phyloP scores from a whole-genome alignment of 2,888 invertebrate species.

The Malachius bipustulatus region DNA sequence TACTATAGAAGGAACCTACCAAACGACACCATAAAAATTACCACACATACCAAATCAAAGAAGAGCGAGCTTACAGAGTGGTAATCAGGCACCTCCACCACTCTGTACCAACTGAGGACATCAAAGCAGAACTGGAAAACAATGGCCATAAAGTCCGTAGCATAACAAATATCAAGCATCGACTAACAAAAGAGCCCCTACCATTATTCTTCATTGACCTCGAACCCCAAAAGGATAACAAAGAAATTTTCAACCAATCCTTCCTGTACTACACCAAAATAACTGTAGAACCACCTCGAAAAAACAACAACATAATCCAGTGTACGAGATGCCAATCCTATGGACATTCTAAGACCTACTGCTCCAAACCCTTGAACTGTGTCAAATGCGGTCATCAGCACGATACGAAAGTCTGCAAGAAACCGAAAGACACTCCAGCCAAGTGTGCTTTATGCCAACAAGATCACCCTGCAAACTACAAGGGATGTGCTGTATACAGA shows the following conservation, averaged over 20 bases:
- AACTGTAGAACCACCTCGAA: no score
- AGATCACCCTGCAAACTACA: no score
- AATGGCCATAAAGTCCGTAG: constrained; percentile 11
- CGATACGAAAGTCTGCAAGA: constrained; percentile 2
- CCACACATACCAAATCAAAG: no score
- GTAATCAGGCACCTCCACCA: constrained; percentile 15
- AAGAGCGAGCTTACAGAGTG: constrained; percentile 14
- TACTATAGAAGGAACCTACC: no score
- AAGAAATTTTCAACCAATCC: constrained; percentile 14
- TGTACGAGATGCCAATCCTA: no score
- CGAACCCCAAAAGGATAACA: constrained; percentile 14
- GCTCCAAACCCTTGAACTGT: neutral
- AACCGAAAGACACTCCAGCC: no score
- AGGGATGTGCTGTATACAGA: no score
- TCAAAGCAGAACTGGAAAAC: constrained; percentile 10
- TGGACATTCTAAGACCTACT: no score
- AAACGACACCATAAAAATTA: no score
- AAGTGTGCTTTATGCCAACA: no score
- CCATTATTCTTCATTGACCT: constrained; percentile 13
- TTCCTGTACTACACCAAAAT: constrained; percentile 11
- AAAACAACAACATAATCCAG: neutral
- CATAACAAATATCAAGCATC: constrained; percentile 12
- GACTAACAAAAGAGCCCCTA: constrained; percentile 11
- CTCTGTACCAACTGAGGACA: constrained; percentile 10
- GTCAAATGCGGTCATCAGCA: constrained; percentile 7